A percentile compares a stretch with the other conserved stretches of the same genome.
Evolutionary conservation across 2,797 vertebrate species (phyloP).

Genomic region (Anas georgica): DNA sequence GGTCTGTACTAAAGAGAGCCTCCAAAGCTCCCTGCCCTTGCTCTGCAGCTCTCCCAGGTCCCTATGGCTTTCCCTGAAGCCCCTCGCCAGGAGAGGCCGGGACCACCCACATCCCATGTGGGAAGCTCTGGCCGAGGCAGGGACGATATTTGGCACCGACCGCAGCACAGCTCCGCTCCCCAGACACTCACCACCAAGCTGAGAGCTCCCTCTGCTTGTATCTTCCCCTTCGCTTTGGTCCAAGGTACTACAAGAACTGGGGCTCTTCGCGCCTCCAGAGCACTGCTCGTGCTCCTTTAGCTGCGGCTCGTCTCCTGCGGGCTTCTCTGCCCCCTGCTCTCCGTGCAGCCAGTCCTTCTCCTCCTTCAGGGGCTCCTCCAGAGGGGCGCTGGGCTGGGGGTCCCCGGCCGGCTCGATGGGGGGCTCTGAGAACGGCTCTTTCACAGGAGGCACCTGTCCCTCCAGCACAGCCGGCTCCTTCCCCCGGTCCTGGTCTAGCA

Average conservation of each 20-base stretch:
- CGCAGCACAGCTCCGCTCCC: background rate
- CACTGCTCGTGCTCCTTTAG: background rate
- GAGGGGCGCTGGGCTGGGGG: slow-evolving; percentile 8
- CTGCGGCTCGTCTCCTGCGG: background rate
- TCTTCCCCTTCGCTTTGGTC: slow-evolving; percentile 75
- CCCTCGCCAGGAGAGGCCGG: background rate
- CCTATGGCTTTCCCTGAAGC: background rate
- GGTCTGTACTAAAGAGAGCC: background rate
- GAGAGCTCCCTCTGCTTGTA: slow-evolving; percentile 26
- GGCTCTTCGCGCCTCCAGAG: slow-evolving; percentile 20
- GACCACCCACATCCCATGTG: background rate
- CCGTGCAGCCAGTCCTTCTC: slow-evolving; percentile 72
- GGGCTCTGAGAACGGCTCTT: slow-evolving; percentile 43
- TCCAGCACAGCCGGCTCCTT: slow-evolving; percentile 81
- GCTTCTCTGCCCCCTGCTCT: slow-evolving; percentile 33
- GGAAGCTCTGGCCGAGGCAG: background rate
- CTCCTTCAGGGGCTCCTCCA: slow-evolving; percentile 48
- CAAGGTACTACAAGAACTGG: slow-evolving; percentile 26
- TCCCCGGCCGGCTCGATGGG: background rate
- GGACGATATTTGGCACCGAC: background rate
- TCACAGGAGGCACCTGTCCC: slow-evolving; percentile 76
- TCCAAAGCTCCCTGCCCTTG: background rate
- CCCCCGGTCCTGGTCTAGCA: background rate
- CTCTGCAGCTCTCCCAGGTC: background rate
- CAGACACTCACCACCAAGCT: slow-evolving; percentile 46